A percentile compares a stretch with the other conserved stretches of the same genome.
These are phyloP conservation scores for Psylliodes chrysocephalus DNA, from an alignment of 2,888 invertebrate species.

Conservation along the genomic window DNA sequence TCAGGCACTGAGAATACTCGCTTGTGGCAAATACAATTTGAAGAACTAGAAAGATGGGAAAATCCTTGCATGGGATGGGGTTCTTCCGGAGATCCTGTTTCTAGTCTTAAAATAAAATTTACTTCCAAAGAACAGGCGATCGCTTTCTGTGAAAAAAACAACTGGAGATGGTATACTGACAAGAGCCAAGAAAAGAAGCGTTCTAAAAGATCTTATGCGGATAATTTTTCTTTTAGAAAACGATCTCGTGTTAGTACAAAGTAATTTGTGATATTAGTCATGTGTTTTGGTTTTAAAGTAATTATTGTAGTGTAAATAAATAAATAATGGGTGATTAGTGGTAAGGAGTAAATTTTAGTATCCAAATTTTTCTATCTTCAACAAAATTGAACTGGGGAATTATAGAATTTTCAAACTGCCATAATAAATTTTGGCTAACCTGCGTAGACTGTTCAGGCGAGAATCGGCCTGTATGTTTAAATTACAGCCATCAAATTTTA, in stretches of 20 bases:
- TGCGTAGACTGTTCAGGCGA: too few species aligned
- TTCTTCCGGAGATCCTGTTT: conserved; percentile 91
- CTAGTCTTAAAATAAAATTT: conserved; percentile 85
- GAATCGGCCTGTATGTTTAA: too few species aligned
- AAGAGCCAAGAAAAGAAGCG: conserved; percentile 70
- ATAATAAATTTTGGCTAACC: too few species aligned
- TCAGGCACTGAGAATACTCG: conserved; percentile 46
- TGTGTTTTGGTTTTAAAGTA: too few species aligned
- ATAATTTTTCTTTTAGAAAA: conserved; percentile 93
- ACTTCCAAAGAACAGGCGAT: conserved; percentile 83
- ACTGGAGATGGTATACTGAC: conserved; percentile 87
- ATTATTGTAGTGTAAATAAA: too few species aligned
- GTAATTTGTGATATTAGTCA: too few species aligned
- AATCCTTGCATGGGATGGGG: conserved; percentile 97
- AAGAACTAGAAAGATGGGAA: conserved; percentile 49
- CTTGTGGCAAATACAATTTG: conserved; percentile 50
- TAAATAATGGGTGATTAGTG: too few species aligned
- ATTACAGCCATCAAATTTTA: too few species aligned
- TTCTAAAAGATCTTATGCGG: conserved; percentile 85
- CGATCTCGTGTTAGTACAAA: conserved; percentile 91
- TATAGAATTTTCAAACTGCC: too few species aligned
- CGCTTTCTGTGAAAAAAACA: conserved; percentile 88
- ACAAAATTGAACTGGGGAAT: too few species aligned
- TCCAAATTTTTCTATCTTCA: too few species aligned
- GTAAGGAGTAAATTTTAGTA: too few species aligned